Conservation (phyloP, 2,113 vertebrate genomes). For the Alethe castanea region DNA sequence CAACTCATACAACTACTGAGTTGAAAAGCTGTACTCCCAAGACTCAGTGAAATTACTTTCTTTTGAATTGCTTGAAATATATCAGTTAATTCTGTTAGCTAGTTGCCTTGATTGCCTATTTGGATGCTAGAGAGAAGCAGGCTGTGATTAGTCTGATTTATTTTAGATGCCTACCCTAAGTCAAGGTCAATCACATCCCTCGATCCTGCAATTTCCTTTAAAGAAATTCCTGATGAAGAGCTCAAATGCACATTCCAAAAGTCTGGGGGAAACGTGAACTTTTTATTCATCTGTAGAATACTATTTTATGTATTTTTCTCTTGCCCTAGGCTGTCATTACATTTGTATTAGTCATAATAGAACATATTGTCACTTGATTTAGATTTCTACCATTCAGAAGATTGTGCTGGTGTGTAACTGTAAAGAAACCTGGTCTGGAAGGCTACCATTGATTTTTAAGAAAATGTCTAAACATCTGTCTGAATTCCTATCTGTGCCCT, state of each 20-base stretch:
- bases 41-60: not conserved
- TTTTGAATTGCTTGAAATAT: not conserved
- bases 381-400: not conserved
- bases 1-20: not conserved
- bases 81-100: constrained; percentile 38
- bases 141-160: constrained; percentile 48
- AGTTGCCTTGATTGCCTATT: constrained; percentile 46
- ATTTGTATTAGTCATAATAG: not conserved
- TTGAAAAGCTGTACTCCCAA: not conserved
- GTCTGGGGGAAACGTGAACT: not conserved
- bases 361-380: not conserved
- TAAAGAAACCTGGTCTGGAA: not conserved
- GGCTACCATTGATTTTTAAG: not conserved
- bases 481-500: not conserved
- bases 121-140: constrained; percentile 1
- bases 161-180: constrained; percentile 18
- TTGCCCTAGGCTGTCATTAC: not conserved
- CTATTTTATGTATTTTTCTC: not conserved
- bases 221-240: not conserved
- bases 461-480: not conserved
- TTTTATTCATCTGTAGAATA: not conserved
- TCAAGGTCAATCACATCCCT: constrained; percentile 37
- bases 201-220: not conserved
- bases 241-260: not conserved
- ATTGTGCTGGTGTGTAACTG: not conserved